Base-by-base conservation (phyloP, 2,797 vertebrate species). In the Esox lucius region DNA sequence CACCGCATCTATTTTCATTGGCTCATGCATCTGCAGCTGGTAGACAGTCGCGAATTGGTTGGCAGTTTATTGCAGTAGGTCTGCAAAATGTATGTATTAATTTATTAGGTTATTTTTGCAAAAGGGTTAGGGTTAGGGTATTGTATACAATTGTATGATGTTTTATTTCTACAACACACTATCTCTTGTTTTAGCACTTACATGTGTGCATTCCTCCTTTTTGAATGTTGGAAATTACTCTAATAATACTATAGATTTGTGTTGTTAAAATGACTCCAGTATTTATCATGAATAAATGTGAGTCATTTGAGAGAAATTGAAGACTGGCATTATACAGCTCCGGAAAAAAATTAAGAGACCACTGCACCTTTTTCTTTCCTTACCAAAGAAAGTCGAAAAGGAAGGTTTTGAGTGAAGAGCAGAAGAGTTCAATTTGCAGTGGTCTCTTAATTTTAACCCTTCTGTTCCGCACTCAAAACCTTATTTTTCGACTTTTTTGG, bases 1-100 rank as follows among this genome's bases (percentile, higher is more conserved):
- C 51, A 9, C 19, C 33, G 6, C 22, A n/a, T 0, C 0, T 42
- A 46, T 68, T 85, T 15, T 89, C 72, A 90, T 92, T 91, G 90
- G 89, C 80, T 75, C 0, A 15, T 19, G 13, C 4, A 19, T 9
- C 22, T 71, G 42, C 11, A 51, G 16, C 15, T 73, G 16, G 48
- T 4, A 42, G 35, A 35, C 11, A 19, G 16, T 19, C 22, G 65
- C 46, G 16, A 61, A 68, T 0, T 62, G 78, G 71, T 81, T 82
- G 84, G 85, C 39, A 15, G 0, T 4, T 17, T n/a, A 8, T 15
- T 48, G 80, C 78, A 15, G 35, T 83, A 39, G 8, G 13, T 28
- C 1, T 68, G 1, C 5, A 42, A 13, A 46, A 46, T 46, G 5
- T 42, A 46, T 46, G 42, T 46, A 42, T 19, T 13, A 35, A 42